Percentiles rank a stretch among this genome's conserved stretches.
Conservation (phyloP, 2,888 invertebrate genomes). For the Dilophus febrilis region DNA sequence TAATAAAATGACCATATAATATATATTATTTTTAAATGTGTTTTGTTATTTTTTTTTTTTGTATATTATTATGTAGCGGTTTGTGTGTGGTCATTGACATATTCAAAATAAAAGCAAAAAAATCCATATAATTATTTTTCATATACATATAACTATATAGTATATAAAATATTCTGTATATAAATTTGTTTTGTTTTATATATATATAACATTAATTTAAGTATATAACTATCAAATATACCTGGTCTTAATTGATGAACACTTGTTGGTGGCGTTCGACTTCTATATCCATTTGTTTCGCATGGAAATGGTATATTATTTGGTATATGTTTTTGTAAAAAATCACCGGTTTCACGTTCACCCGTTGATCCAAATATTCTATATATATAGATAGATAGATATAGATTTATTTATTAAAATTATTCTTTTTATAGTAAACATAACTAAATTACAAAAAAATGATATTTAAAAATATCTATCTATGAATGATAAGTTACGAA, state of each 20-base stretch:
- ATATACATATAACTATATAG: no score
- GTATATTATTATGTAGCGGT: not conserved
- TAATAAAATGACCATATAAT: not conserved
- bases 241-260: constrained; percentile 36
- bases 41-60: not conserved
- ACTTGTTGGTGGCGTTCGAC: constrained; percentile 27
- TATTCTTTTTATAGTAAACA: no score
- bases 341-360: constrained; percentile 6
- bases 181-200: not conserved
- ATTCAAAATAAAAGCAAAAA: not conserved
- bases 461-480: no score
- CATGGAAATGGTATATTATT: constrained; percentile 25
- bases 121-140: not conserved
- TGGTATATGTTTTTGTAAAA: constrained; percentile 18
- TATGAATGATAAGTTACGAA: no score
- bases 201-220: no score
- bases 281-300: constrained; percentile 20
- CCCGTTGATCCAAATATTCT: constrained; percentile 7
- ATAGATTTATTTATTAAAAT: no score
- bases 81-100: not conserved
- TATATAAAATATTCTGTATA: no score
- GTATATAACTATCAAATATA: constrained; percentile 7
- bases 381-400: no score
- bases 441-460: no score
- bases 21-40: not conserved